phyloP scores from a whole-genome alignment of 2,888 invertebrate genomes.

The Eustalomyia histrio region DNA sequence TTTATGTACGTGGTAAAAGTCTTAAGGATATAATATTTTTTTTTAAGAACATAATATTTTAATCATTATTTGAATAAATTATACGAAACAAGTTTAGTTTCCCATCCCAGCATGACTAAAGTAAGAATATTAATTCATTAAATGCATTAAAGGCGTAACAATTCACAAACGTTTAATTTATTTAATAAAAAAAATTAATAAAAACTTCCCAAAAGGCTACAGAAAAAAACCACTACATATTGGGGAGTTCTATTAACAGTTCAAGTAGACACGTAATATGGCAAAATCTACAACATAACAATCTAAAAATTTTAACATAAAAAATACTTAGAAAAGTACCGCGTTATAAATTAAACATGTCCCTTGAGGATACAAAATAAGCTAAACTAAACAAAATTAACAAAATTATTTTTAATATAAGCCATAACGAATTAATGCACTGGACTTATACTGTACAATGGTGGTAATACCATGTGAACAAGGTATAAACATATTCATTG shows the following conservation, averaged over 20 bases:
- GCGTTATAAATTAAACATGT: conserved; percentile 59
- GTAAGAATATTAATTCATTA: conserved; percentile 45
- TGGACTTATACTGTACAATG: background rate
- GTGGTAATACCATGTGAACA: conserved; percentile 13
- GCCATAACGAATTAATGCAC: conserved; percentile 33
- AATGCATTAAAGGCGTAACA: conserved; percentile 59
- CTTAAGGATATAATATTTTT: too few relatives aligned
- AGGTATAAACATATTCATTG: conserved; percentile 15
- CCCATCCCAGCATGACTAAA: background rate
- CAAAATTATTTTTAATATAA: conserved; percentile 44
- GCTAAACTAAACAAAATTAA: conserved; percentile 48
- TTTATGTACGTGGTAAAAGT: too few relatives aligned
- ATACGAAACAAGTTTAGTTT: conserved; percentile 18
- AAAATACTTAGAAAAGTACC: conserved; percentile 50
- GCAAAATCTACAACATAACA: conserved; percentile 14
- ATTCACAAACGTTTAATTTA: conserved; percentile 51
- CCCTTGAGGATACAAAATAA: conserved; percentile 53
- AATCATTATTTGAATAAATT: background rate
- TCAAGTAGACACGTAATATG: background rate
- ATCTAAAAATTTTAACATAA: conserved; percentile 15
- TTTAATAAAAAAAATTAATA: conserved; percentile 11
- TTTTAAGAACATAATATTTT: too few relatives aligned
- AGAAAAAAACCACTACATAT: conserved; percentile 10
- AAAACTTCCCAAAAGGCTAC: conserved; percentile 56
- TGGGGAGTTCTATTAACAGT: background rate